A percentile compares a stretch with the other conserved stretches of the same genome.
Conservation (phyloP, 2,797 vertebrate species). For the Urophycis tenuis region DNA sequence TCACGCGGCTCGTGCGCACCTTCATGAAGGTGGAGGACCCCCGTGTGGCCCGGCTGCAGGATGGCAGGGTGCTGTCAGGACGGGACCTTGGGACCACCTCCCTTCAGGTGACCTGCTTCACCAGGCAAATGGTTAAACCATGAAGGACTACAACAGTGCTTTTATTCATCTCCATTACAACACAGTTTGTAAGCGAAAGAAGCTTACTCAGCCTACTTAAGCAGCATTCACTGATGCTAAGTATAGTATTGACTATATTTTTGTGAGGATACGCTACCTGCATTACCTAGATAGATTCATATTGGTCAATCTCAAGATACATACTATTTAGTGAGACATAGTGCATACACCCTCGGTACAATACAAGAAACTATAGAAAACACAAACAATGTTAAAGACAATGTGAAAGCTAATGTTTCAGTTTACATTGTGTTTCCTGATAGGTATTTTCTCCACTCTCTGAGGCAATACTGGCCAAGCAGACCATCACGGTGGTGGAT, state of each 20-base stretch:
- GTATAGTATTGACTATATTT: too few species aligned
- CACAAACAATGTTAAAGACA: constrained; percentile 76
- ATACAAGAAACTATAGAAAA: too few species aligned
- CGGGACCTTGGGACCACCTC: constrained; percentile 85
- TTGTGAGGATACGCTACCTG: too few species aligned
- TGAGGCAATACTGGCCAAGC: constrained; percentile 94
- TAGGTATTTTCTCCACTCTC: constrained; percentile 93
- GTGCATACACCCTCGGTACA: constrained; percentile 71
- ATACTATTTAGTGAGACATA: too few species aligned
- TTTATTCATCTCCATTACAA: background rate
- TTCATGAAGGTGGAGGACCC: constrained; percentile 87
- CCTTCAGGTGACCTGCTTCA: constrained; percentile 75
- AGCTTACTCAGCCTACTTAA: background rate
- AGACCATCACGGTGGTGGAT: constrained; percentile 86
- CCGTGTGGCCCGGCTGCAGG: constrained; percentile 77
- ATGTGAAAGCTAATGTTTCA: too few species aligned
- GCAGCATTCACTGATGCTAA: background rate
- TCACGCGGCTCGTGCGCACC: constrained; percentile 85
- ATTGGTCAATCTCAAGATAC: too few species aligned
- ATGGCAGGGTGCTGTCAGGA: constrained; percentile 78
- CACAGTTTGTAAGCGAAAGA: background rate
- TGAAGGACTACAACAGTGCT: background rate
- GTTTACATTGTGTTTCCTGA: background rate
- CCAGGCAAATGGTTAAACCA: background rate
- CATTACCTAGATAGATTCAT: too few species aligned